Evolutionary conservation across 2,113 vertebrate genomes (phyloP), one percentile per base, ranked within the genome.

Genomic region (Acanthochromis polyacanthus): DNA sequence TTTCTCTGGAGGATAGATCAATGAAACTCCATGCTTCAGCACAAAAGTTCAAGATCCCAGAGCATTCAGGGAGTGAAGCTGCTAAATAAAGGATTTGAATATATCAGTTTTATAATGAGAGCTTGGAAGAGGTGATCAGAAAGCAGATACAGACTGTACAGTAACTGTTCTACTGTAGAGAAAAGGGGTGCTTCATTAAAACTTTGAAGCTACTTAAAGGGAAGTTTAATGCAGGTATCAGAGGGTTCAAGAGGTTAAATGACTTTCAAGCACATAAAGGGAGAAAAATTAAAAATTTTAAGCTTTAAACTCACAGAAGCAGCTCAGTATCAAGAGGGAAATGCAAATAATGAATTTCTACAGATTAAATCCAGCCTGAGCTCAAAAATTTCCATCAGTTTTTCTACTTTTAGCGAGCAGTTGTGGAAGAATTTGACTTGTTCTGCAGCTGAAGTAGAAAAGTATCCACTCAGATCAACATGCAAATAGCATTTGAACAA

Each of bases 391-490:
- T 55, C 63, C 38, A 50, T 64, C 32, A 78, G 59, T 52, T 36
- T 38, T 73, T 71, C 53, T 51, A 2, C 59, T 76, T n/a, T 25
- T 10, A 30, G 12, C 20, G 55, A 36, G 32, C 52, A 16, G 9
- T 36, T 36, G 32, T 36, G 32, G 32, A 36, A 36, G 32, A 36
- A 36, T 1, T 23, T 0, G 15, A 38, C 20, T 1, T 22, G 1
- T 67, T 81, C 66, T 23, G 63, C 69, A 81, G 73, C 9, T 67
- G 62, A 30, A 52, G 68, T 67, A 68, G 75, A 61, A 84, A 74
- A 75, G 50, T 0, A 25, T 3, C 25, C 25, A 25, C 69, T 61
- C 53, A 52, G 48, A 12, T 77, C 59, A 12, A 1, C 19, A 11
- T 8, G 55, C 36, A 68, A 70, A 79, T 12, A 0, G 22, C 9